Evolutionary conservation across 2,888 invertebrate genomes (phyloP).

Genomic region (Pterobdella sp.): DNA sequence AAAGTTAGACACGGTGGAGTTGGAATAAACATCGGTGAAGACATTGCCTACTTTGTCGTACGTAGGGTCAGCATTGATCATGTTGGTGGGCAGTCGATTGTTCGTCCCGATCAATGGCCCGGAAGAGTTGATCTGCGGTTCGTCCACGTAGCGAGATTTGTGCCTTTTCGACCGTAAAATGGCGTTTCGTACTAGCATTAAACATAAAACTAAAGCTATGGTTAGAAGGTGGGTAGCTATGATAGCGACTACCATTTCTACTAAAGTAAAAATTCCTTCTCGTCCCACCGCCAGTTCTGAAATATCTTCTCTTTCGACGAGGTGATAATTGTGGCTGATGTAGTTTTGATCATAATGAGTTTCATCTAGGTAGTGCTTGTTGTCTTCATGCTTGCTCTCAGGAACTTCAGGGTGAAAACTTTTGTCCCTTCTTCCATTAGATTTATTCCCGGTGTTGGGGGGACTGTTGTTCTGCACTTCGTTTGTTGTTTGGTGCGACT

Average conservation of each 20-base stretch:
- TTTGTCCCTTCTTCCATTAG: constrained; percentile 1
- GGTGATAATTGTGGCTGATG: background rate
- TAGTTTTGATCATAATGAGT: constrained; percentile 2
- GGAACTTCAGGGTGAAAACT: background rate
- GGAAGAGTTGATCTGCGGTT: background rate
- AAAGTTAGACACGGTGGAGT: constrained; percentile 13
- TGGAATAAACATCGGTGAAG: constrained; percentile 15
- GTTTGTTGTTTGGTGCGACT: constrained; percentile 1
- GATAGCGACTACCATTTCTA: constrained; percentile 47
- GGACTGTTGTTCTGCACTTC: background rate
- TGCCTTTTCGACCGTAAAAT: constrained; percentile 18
- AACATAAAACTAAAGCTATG: constrained; percentile 42
- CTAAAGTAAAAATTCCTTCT: constrained; percentile 41
- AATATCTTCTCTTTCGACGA: background rate
- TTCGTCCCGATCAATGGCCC: constrained; percentile 14
- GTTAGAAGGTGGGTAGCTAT: constrained; percentile 48
- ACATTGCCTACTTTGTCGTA: constrained; percentile 20
- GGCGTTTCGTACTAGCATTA: constrained; percentile 11
- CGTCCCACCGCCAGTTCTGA: background rate
- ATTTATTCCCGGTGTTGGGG: constrained; percentile 8
- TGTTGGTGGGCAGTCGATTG: background rate
- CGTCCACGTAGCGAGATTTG: constrained; percentile 22
- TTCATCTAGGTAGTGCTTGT: background rate
- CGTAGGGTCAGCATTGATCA: constrained; percentile 17
- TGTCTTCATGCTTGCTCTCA: background rate